phyloP scores from a whole-genome alignment of 2,113 vertebrate genomes.

The Turdus rufiventris region DNA sequence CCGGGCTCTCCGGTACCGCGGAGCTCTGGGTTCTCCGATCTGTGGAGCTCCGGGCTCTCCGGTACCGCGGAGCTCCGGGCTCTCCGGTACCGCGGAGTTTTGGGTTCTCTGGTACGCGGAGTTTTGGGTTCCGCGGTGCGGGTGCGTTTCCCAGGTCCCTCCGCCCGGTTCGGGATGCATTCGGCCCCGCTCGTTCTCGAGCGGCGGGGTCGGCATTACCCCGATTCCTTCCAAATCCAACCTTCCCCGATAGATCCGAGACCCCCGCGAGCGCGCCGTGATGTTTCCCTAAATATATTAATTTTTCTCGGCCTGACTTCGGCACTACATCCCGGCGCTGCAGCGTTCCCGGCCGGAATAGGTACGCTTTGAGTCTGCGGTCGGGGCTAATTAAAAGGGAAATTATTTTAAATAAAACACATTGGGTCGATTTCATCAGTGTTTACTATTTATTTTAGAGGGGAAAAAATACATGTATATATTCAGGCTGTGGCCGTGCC shows the following conservation, averaged over 20 bases:
- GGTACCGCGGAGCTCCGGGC: too few species aligned
- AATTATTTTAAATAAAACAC: background rate
- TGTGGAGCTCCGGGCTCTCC: too few species aligned
- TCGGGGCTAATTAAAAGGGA: background rate
- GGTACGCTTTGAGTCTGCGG: background rate
- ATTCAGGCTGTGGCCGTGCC: background rate
- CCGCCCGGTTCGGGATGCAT: background rate
- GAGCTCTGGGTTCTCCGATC: too few species aligned
- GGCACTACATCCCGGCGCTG: background rate
- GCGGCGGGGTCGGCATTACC: background rate
- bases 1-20: too few species aligned
- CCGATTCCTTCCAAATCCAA: background rate
- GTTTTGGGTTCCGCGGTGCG: background rate
- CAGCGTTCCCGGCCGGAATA: background rate
- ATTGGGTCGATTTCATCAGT: background rate
- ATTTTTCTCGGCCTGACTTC: background rate
- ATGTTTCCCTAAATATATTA: background rate
- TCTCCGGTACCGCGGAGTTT: too few species aligned
- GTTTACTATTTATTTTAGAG: background rate
- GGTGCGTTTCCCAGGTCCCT: background rate
- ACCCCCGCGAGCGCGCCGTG: background rate
- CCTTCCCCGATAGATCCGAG: background rate
- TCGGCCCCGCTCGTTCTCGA: background rate
- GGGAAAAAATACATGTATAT: fast-evolving
- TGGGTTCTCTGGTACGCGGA: too few species aligned